Percentiles rank a stretch among this genome's conserved stretches.
Conservation (phyloP, 1,140 invertebrate genomes). For the Drosophila pachea region DNA sequence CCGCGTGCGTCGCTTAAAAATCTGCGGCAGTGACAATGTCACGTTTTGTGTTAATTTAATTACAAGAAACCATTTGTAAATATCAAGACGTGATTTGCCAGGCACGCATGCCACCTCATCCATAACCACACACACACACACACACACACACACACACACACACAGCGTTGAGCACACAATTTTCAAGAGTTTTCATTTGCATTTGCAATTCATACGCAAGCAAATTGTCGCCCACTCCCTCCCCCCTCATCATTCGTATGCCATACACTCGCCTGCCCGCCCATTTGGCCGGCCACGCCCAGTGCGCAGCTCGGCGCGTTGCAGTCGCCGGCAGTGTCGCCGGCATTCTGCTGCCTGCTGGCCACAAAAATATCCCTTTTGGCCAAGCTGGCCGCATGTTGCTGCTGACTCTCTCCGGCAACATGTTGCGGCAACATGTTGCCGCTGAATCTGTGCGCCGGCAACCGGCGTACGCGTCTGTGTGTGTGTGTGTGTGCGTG, state of each 20-base stretch:
- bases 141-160: constrained; percentile 1
- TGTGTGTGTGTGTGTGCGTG: not conserved
- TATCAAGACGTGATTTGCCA: constrained; percentile 75
- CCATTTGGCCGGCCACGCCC: not conserved
- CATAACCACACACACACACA: constrained; percentile 3
- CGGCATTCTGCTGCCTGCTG: constrained; percentile 6
- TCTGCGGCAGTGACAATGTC: constrained; percentile 76
- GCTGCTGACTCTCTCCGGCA: constrained; percentile 57
- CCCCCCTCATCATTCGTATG: not conserved
- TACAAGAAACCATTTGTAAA: constrained; percentile 78
- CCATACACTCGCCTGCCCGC: not conserved
- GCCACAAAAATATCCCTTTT: constrained; percentile 39
- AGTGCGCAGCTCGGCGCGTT: not conserved
- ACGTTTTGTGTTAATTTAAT: constrained; percentile 78
- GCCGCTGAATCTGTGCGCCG: constrained; percentile 48
- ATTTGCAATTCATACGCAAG: constrained; percentile 69
- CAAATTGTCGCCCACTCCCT: constrained; percentile 49
- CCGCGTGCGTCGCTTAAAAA: constrained; percentile 67
- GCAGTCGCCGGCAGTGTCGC: constrained; percentile 12
- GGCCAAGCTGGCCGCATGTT: constrained; percentile 10
- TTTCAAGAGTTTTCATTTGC: constrained; percentile 67
- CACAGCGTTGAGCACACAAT: constrained; percentile 52
- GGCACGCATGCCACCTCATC: constrained; percentile 47
- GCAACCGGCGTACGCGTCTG: not conserved
- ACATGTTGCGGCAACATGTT: constrained; percentile 51